These are phyloP conservation scores for roundworm (Caenorhabditis elegans) DNA, from an alignment of 1,140 invertebrate genomes.

Conservation along the genomic window WBcel235 BX284605.5:14093501-14094000, in stretches of 20 bases:
- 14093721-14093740: not conserved
- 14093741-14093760: not conserved
- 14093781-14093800: not conserved
- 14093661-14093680: no score
- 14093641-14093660: no score
- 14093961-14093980: constrained; percentile 19
- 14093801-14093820: constrained; percentile 6
- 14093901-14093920: not conserved
- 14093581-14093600: not conserved
- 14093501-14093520: not conserved
- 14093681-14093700: no score
- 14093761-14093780: not conserved
- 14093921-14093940: not conserved
- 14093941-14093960: not conserved
- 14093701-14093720: no score
- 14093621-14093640: no score
- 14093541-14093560: constrained; percentile 13
- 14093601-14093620: not conserved
- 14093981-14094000: constrained; percentile 3
- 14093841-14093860: no score
- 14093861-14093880: not conserved
- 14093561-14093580: not conserved
- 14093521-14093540: constrained; percentile 7
- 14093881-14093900: not conserved
- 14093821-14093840: no score